Percentiles rank a stretch among this genome's conserved stretches.
Conservation (phyloP, 1,140 invertebrate genomes). For the Microplitis demolitor region DNA sequence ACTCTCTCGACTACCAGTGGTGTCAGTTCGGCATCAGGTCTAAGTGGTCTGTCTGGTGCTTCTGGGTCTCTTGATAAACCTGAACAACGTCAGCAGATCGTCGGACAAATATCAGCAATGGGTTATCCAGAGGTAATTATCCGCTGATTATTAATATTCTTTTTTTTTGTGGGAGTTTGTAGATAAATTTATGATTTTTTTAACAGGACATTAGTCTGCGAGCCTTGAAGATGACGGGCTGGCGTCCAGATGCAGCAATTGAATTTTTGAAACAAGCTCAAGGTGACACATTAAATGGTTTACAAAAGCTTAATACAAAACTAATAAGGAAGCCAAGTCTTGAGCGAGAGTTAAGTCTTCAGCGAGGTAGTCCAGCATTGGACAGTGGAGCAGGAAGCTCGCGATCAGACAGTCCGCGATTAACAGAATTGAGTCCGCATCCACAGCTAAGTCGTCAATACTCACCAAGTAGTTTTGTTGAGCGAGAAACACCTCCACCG, state of each 20-base stretch:
- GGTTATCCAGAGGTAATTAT: conserved; percentile 70
- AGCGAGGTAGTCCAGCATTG: conserved; percentile 81
- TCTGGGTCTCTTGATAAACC: conserved; percentile 57
- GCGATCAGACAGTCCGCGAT: conserved; percentile 84
- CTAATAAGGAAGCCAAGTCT: conserved; percentile 85
- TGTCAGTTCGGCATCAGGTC: conserved; percentile 69
- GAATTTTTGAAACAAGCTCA: conserved; percentile 73
- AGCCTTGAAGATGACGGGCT: conserved; percentile 71
- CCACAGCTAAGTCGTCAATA: conserved; percentile 62
- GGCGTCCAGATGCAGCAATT: conserved; percentile 71
- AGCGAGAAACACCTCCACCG: conserved; percentile 72
- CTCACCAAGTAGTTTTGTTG: conserved; percentile 61
- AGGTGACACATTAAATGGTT: conserved; percentile 65
- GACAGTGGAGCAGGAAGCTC: conserved; percentile 87
- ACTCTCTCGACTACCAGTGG: conserved; percentile 70
- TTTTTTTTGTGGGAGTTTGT: neutral
- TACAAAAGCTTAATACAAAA: conserved; percentile 71
- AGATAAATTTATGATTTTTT: conserved; percentile 3
- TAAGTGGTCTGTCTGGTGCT: conserved; percentile 66
- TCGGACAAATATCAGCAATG: conserved; percentile 65
- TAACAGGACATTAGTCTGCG: conserved; percentile 69
- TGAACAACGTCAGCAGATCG: conserved; percentile 64
- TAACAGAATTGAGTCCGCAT: conserved; percentile 61
- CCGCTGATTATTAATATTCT: neutral
- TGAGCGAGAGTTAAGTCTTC: conserved; percentile 76